phyloP scores from a whole-genome alignment of 2,888 invertebrate species.

The Callyntrura sp. region DNA sequence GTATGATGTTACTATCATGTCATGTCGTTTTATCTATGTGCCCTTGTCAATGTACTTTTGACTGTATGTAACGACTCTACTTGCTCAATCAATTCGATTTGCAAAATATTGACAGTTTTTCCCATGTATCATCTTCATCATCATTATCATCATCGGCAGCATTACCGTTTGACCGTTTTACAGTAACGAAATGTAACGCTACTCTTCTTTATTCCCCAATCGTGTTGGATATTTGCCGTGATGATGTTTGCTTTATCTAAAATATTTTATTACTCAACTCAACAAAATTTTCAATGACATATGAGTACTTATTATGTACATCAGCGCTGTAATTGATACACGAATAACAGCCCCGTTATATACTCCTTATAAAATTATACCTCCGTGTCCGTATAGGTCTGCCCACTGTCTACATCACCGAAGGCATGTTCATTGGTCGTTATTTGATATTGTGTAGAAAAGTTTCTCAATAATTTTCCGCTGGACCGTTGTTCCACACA shows the following conservation, averaged over 20 bases:
- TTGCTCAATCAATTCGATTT: conserved; percentile 31
- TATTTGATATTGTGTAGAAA: neutral
- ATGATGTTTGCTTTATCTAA: conserved; percentile 30
- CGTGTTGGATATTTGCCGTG: conserved; percentile 23
- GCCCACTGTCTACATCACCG: no score
- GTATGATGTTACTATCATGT: no score
- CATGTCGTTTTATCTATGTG: neutral
- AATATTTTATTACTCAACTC: conserved; percentile 32
- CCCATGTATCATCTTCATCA: no score
- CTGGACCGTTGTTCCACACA: conserved; percentile 17
- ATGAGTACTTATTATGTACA: neutral
- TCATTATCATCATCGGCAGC: no score
- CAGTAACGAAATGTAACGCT: conserved; percentile 41
- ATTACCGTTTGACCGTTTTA: no score
- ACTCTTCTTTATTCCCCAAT: no score
- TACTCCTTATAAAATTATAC: no score
- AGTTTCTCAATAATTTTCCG: neutral
- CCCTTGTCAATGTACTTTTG: conserved; percentile 37
- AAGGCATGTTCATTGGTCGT: neutral
- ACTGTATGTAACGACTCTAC: neutral
- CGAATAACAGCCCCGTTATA: no score
- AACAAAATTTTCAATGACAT: conserved; percentile 20
- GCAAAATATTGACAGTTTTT: conserved; percentile 34
- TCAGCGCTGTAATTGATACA: conserved; percentile 12
- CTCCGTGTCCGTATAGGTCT: no score